Evolutionary conservation across 2,888 invertebrate species (phyloP), one percentile per base, ranked within the genome.

Genomic region (Ryuthela nishihirai): DNA sequence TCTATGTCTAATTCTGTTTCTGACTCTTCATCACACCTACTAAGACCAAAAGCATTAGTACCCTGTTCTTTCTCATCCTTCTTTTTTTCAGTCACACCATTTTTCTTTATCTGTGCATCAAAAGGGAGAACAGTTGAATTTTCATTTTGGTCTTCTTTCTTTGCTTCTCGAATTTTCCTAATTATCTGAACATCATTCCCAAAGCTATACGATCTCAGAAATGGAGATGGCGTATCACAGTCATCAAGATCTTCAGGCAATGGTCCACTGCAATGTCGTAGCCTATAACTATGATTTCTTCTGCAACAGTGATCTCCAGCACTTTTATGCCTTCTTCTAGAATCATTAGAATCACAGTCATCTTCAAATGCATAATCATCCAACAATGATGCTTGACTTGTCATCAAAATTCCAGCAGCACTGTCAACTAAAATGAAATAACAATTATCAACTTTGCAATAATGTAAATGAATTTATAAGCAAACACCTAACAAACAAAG

Each of bases 181-280:
- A 72, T 67, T n/a, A 88, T 83, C 69, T 85, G 83, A 5, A 85
- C 84, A 72, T 88, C 88, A n/a, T 85, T 85, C 0, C 85, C 88
- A 72, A 85, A 85, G 70, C 85, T 87, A 69, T 86, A 85, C 0
- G 85, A 84, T 62, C 76, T 72, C 58, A 70, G 55, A 55, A 66
- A 60, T 36, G 36, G 47, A 9, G 26, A 20, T 12, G 50, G 48
- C 24, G 35, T 9, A 26, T 54, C 54, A 10, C 10, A 24, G 21
- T 54, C 54, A 35, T 36, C 44, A 10, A n/a, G 9, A 21, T 34
- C 23, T 17, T 54, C 44, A 32, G 24, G 26, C 2, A 49, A 21
- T 7, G 42, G 34, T 29, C 47, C 44, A 32, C 23, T 53, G 15
- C 44, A 42, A 6, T 43, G 54, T 15, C 39, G 34, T 10, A 58